Percentiles rank a stretch among this genome's conserved stretches.
These are phyloP conservation scores for Incurvaria masculella DNA, from an alignment of 2,888 invertebrate genomes.

Conservation along the genomic window DNA sequence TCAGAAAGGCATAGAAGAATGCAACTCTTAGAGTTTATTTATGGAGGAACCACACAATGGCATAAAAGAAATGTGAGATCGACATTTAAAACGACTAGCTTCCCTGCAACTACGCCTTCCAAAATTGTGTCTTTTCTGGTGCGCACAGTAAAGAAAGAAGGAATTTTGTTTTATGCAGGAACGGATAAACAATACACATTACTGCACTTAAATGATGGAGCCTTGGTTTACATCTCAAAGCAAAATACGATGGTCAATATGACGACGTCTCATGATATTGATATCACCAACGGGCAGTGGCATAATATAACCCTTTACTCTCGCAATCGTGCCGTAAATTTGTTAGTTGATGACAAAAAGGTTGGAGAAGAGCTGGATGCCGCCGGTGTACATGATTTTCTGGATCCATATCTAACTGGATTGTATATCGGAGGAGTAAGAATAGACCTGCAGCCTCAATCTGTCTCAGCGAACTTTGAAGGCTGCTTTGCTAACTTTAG, in stretches of 20 bases:
- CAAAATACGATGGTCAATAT: constrained; percentile 78
- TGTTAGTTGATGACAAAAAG: constrained; percentile 67
- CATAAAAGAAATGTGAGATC: constrained; percentile 28
- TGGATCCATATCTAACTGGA: constrained; percentile 84
- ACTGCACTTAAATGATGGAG: constrained; percentile 73
- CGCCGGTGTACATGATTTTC: constrained; percentile 85
- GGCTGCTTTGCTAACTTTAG: constrained; percentile 90
- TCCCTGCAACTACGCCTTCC: constrained; percentile 48
- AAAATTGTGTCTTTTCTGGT: constrained; percentile 80
- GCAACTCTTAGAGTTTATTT: constrained; percentile 78
- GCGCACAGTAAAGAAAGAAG: constrained; percentile 73
- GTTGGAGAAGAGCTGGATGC: constrained; percentile 85
- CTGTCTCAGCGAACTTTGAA: constrained; percentile 66
- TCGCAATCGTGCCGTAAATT: constrained; percentile 64
- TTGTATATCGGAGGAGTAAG: constrained; percentile 78
- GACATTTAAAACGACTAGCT: constrained; percentile 21
- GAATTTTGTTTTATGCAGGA: constrained; percentile 81
- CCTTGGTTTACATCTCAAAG: constrained; percentile 75
- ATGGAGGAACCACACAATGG: constrained; percentile 72
- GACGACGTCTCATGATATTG: constrained; percentile 62
- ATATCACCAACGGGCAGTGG: constrained; percentile 81
- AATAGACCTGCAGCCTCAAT: constrained; percentile 57
- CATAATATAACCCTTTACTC: constrained; percentile 80
- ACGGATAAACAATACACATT: constrained; percentile 86
- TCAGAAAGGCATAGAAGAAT: constrained; percentile 84